Evolutionary conservation across 2,113 vertebrate genomes (phyloP), one percentile per base, ranked within the genome.

Genomic region (Etheostoma cragini): DNA sequence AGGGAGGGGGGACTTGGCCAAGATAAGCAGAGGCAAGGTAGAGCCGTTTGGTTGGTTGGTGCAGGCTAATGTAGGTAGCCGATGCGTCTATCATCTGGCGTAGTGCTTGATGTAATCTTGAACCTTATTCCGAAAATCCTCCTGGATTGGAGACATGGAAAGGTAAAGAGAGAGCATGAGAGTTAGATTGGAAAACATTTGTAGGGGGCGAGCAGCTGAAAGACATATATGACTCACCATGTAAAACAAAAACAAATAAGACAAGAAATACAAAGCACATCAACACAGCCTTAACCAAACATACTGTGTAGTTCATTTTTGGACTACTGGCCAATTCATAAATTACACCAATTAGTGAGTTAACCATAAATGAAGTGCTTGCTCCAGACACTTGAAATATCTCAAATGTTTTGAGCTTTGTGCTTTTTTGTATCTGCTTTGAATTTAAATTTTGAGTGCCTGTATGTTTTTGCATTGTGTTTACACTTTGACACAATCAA

Each of bases 61-160:
- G 83, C 79, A 80, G 84, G 73, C 63, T 42, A 72, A 61, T 13
- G 79, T 35, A 53, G 62, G 52, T 15, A 80, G 76, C 87, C 45
- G 0, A 85, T 90, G 67, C 79, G 30, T 89, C 91, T 95, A 97
- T 98, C 97, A 98, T 98, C 97, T 98, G 50, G 97, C 97, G 0
- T 97, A 98, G 84, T 94, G 94, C 91, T 96, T 97, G 91, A 98
- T 97, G 96, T 97, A 98, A 93, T 98, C 97, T 70, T 98, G 97
- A 92, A 98, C 97, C 90, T 98, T 98, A 92, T 66, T 97, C 71
- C 97, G 95, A 52, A 98, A 98, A 82, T 98, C 97, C 89, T 98
- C 97, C 97, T 98, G 82, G 22, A 89, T 30, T 57, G 60, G 56
- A 77, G 33, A 84, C 80, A 84, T 30, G 19, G 19, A 2, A 57